Base-by-base conservation (phyloP, 2,888 invertebrate species). In the Drosophila macrothrix region DNA sequence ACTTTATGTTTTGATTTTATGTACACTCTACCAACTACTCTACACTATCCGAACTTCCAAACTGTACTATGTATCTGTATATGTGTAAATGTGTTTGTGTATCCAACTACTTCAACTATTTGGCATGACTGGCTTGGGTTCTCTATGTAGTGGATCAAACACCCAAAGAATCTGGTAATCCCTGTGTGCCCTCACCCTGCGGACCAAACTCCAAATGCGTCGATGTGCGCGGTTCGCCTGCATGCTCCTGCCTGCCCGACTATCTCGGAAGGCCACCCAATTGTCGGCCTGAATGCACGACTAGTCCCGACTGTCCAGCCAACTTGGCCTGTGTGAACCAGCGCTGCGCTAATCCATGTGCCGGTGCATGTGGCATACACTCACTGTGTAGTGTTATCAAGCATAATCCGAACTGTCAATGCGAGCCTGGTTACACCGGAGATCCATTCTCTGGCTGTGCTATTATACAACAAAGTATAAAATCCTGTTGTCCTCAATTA, bases 201-300 rank as follows among this genome's bases (percentile, higher is more conserved):
- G 97, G 97, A 78, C 96, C 96, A 64, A 96, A 97, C 93, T 97
- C 97, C 59, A 96, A 97, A 93, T 98, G 98, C 94, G 76, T 93
- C 88, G 95, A 96, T 73, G 95, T 96, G 83, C 96, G 96, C 74
- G 96, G 95, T 90, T 96, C 96, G 81, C 96, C 97, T 78, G 96
- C 96, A 80, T 97, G 97, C 92, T 97, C 97, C 82, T 97, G 97
- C 91, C 93, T 96, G 83, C 94, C 95, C 49, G 96, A 96, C 90
- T 97, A 96, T 92, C 94, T 97, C 68, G 98, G 98, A 59, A 95
- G 97, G 88, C 96, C 98, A 59, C 97, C 97, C 43, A 97, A 96
- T 92, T 98, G 97, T 92, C 95, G 97, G 91, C 95, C 96, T 74
- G 96, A 96, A 93, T 97, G 97, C 93, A 94, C 94, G 76, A 95